Evolutionary conservation across 2,797 vertebrate genomes (phyloP).

Genomic region (Oreonectes daqikongensis): DNA sequence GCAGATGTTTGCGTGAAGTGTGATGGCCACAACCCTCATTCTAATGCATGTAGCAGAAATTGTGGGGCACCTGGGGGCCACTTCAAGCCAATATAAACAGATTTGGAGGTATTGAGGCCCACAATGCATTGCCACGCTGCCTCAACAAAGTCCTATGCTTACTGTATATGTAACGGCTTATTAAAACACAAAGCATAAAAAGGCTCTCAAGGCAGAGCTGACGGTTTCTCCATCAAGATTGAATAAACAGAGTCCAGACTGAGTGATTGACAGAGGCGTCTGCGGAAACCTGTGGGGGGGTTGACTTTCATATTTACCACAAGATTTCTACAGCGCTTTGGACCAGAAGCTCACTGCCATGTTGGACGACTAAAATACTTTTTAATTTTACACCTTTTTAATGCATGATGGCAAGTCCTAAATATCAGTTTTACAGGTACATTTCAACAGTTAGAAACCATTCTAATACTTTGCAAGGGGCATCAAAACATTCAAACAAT

Average conservation of each 20-base stretch:
- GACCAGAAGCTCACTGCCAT: slow-evolving; percentile 42
- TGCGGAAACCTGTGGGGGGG: slow-evolving; percentile 54
- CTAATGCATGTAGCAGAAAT: slow-evolving; percentile 75
- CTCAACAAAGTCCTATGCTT: slow-evolving; percentile 59
- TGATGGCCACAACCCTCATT: slow-evolving; percentile 43
- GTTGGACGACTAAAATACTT: slow-evolving; percentile 44
- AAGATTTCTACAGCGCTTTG: slow-evolving; percentile 23
- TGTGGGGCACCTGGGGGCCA: slow-evolving; percentile 65
- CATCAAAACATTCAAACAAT: background rate
- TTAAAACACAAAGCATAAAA: slow-evolving; percentile 56
- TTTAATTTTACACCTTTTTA: background rate
- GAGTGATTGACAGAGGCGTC: slow-evolving; percentile 62
- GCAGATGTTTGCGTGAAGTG: slow-evolving; percentile 30
- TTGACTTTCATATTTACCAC: slow-evolving; percentile 35
- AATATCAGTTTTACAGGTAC: background rate
- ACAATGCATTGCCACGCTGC: slow-evolving; percentile 50
- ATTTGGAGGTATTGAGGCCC: slow-evolving; percentile 66
- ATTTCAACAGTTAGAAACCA: too few relatives aligned
- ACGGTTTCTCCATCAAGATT: slow-evolving; percentile 60
- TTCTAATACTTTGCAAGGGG: too few relatives aligned
- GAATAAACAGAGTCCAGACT: slow-evolving; percentile 60
- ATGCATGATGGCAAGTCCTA: background rate
- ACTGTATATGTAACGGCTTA: slow-evolving; percentile 65
- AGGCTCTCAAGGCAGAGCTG: slow-evolving; percentile 39
- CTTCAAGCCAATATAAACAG: slow-evolving; percentile 74